Evolutionary conservation across 2,113 vertebrate genomes (phyloP).

Genomic region (Edolisoma coerulescens): DNA sequence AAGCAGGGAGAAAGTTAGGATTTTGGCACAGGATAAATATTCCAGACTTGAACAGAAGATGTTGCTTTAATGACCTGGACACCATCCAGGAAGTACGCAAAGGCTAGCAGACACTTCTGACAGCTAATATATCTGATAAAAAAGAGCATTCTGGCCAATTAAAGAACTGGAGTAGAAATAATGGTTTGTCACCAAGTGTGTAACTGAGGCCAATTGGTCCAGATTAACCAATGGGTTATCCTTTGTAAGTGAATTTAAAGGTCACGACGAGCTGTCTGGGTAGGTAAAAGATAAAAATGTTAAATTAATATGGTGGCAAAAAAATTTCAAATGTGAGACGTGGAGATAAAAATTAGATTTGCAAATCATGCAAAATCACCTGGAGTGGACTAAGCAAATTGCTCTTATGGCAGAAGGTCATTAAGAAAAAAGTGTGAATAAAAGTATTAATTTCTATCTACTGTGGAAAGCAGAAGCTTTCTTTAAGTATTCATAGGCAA

Average conservation of each 20-base stretch:
- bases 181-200: constrained; percentile 77
- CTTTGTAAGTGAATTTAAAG: constrained; percentile 79
- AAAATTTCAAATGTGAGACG: constrained; percentile 63
- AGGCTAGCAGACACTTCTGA: constrained; percentile 77
- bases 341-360: constrained; percentile 71
- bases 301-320: constrained; percentile 68
- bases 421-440: constrained; percentile 56
- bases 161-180: constrained; percentile 76
- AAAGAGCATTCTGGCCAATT: constrained; percentile 80
- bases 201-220: constrained; percentile 78
- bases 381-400: constrained; percentile 65
- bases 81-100: constrained; percentile 73
- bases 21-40: constrained; percentile 74
- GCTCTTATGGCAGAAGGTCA: constrained; percentile 56
- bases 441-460: constrained; percentile 46
- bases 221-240: constrained; percentile 78
- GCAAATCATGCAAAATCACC: constrained; percentile 69
- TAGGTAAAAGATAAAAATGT: constrained; percentile 71
- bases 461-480: background rate
- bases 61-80: constrained; percentile 80
- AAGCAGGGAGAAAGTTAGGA: constrained; percentile 56
- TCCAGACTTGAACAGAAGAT: constrained; percentile 67
- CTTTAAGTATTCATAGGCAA: constrained; percentile 13
- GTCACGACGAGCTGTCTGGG: constrained; percentile 65
- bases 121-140: constrained; percentile 75